Conservation (phyloP, 2,797 vertebrate genomes). For the Xiphophorus birchmanni region DNA sequence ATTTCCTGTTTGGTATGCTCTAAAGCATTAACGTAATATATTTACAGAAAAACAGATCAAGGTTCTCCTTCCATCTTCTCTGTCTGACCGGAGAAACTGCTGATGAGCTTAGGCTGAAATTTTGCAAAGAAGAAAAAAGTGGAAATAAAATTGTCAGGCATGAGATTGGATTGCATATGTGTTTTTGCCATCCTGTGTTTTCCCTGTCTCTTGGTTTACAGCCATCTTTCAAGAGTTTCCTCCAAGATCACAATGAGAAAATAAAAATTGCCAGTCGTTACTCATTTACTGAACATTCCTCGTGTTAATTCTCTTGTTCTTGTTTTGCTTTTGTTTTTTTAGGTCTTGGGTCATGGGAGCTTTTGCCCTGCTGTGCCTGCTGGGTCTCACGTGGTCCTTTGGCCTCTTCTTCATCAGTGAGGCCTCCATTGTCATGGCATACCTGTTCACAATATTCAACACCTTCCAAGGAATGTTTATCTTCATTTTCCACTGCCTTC, state of each 20-base stretch:
- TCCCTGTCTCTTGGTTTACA: conserved; percentile 71
- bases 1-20: conserved; percentile 15
- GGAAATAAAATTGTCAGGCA: conserved; percentile 3
- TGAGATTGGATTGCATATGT: conserved; percentile 15
- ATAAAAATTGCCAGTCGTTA: conserved; percentile 18
- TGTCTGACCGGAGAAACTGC: conserved; percentile 32
- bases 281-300: conserved; percentile 20
- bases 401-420: conserved; percentile 97
- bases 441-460: conserved; percentile 99
- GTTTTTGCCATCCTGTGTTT: conserved; percentile 18
- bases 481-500: conserved; percentile 98
- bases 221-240: conserved; percentile 74
- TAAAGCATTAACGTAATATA: conserved; percentile 13
- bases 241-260: conserved; percentile 55
- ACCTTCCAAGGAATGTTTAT: conserved; percentile 99
- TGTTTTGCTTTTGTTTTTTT: conserved; percentile 21
- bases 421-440: conserved; percentile 94
- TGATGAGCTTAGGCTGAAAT: conserved; percentile 9
- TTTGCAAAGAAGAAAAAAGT: conserved; percentile 32
- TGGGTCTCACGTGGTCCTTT: conserved; percentile 97
- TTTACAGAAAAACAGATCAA: conserved; percentile 34
- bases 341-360: conserved; percentile 98
- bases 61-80: conserved; percentile 24
- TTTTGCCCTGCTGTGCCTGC: conserved; percentile 94
- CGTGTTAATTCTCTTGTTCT: conserved; percentile 21